Base-by-base conservation (phyloP, 2,113 vertebrate genomes). In the Colinus virginianus region DNA sequence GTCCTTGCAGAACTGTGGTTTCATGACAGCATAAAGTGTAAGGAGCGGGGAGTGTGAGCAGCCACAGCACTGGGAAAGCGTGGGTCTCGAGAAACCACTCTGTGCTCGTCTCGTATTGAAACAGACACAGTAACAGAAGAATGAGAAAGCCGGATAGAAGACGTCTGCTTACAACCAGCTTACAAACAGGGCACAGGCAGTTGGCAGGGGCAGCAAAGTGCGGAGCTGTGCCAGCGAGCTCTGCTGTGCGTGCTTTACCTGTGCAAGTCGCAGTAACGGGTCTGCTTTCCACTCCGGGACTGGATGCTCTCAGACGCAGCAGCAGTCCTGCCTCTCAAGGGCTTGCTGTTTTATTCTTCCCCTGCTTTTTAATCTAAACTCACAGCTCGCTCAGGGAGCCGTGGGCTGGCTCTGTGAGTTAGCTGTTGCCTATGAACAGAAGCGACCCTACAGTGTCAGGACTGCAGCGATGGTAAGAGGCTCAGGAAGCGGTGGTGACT, bases 1-100 rank as follows among this genome's bases (percentile, higher is more conserved):
- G 13, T 43, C 61, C 42, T 83, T 77, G 22, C 17, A 28, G 22
- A 26, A 2, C 25, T 51, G 55, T 1, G 0, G 0, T 66, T 90
- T 74, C 55, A 28, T 42, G 61, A 2, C 28, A 67, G 59, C 6
- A 72, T 46, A 22, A 55, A 55, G 38, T 40, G 9, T 36, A 16
- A 20, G 20, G 25, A 77, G 3, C 5, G 59, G 59, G 7, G 28
- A 68, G 6, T 23, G 1, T 13, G 34, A 80, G 12, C 63, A 0
- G 0, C 17, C 0, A 0, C 16, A 21, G 0, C 28, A 45, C 16
- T 5, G 7, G 56, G 18, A 48, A 40, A 40, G 38, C 21, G 38
- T 3, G 4, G 9, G 17, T 43, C n/a, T 75, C 43, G 34, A 20
- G 11, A 64, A 66, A n/a, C 6, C 5, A 26, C 1, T 56, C 16